Base-by-base conservation (phyloP, 2,888 invertebrate species). In the Melolontha melolontha region DNA sequence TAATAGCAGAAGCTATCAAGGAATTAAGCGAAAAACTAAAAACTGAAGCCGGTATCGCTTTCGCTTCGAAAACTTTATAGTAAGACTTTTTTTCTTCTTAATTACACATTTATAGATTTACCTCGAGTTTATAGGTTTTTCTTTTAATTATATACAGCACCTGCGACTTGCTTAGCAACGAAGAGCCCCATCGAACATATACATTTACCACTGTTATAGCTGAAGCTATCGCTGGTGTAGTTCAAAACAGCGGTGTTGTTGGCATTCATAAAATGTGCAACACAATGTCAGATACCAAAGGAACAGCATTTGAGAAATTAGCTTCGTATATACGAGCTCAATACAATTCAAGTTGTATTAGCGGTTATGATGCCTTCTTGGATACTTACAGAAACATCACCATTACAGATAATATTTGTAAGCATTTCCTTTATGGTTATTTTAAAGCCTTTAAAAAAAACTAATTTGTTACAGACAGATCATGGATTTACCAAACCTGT, bases 1-100 rank as follows among this genome's bases (percentile, higher is more conserved):
- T 80, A 59, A 77, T 88, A 0, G 77, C 81, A 47, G 73, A 77
- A 1, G 86, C 84, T 0, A 80, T 87, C 66, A 71, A 34, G 10
- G 34, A 34, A 10, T 1, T 34, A 10, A 6, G 1, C 6, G 34
- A 34, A 10, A 8, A 5, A 10, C 34, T 34, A 10, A 34, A 34
- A 6, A 34, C 8, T 34, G 34, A 34, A 1, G 34, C 6, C 10
- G 34, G 34, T 34, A 34, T 34, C 6, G 1, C 34, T 6, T 2
- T 1, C 1, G 34, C 10, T 34, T 34, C 34, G 7, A 8, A 6
- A 6, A 1, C 6, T 8, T 8, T 34, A 34, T 8, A 34, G 34
- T 34, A 34, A 10, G 34, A 34, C 1, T 6, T 34, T 6, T 34
- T 34, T 6, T 34, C 34, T 29, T 29, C 29, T 34, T 34, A 5